Evolutionary conservation across 2,113 vertebrate genomes (phyloP).

Genomic region (Phyllostomus hastatus): DNA sequence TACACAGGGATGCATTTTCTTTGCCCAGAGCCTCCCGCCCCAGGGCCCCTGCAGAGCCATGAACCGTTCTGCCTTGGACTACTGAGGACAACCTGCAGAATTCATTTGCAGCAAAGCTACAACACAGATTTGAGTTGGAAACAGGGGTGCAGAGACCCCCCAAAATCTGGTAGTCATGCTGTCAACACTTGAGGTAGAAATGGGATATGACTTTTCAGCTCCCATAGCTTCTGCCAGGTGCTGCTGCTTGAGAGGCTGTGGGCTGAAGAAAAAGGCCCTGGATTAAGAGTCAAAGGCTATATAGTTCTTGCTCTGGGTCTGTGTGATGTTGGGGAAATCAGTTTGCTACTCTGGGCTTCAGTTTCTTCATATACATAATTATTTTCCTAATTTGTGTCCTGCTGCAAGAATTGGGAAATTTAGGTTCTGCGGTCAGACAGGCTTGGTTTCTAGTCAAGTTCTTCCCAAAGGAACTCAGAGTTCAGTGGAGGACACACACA

Average conservation of each 20-base stretch:
- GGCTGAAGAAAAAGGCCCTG: background rate
- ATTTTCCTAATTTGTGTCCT: conserved; percentile 50
- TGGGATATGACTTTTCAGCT: background rate
- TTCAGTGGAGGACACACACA: conserved; percentile 18
- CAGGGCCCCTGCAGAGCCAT: background rate
- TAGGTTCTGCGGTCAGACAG: conserved; percentile 51
- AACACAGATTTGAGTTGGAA: background rate
- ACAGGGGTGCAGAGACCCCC: background rate
- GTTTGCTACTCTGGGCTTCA: background rate
- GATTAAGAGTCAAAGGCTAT: background rate
- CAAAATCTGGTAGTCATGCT: background rate
- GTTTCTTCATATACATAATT: conserved; percentile 22
- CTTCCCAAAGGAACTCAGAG: conserved; percentile 46
- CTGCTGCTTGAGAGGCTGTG: background rate
- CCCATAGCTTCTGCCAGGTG: background rate
- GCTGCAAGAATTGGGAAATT: conserved; percentile 58
- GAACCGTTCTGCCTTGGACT: background rate
- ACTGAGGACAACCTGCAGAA: background rate
- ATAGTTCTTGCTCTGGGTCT: background rate
- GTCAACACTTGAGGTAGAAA: background rate
- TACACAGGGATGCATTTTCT: background rate
- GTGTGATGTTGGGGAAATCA: background rate
- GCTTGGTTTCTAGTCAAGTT: conserved; percentile 45
- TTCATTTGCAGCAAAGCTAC: background rate
- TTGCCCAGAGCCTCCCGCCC: background rate